Evolutionary conservation across 2,888 invertebrate genomes (phyloP), one percentile per base, ranked within the genome.

Genomic region (Eristalis pertinax): DNA sequence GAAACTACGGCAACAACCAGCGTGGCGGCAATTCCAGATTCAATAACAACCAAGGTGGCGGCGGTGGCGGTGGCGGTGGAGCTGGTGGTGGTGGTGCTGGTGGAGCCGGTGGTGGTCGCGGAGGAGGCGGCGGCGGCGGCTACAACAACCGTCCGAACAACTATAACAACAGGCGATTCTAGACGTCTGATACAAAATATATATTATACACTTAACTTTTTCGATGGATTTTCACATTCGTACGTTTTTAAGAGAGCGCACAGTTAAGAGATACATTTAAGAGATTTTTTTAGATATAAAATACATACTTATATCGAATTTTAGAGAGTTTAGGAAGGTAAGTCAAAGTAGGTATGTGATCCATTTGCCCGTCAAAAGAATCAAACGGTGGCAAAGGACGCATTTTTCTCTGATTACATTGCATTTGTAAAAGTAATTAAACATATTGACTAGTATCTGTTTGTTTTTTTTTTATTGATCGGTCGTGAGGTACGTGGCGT

Each of bases 111-210:
- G 32, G 32, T 10, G 32, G 32, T 32, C 32, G 32, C 32, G 32
- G 32, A 32, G 32, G 32, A 8, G 32, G 32, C 10, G 70, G 32
- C 4, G 32, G 32, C 10, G 70, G 83, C 67, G 86, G 86, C 26
- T 79, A 80, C n/a, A 85, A 80, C n/a, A 85, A 81, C 19, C 65
- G 64, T 26, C 56, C 56, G 1, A 77, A 64, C 22, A 70, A 78
- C 19, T 29, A 80, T 22, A 76, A 77, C 64, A 81, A 85, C 10
- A 67, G 75, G 43, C 78, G 86, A 62, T 86, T 78, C 26, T 86
- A 86, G 63, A 73, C 26, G 50, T 50, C 50, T 10, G 1, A 38
- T 2, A 13, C 24, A 38, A 62, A 22, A 24, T 15, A 32, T 22
- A 24, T 63, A n/a, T 4, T 24, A 43, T 19, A 72, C 4, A 41